Percentiles rank a stretch among this genome's conserved stretches.
Conservation (phyloP, 2,113 vertebrate genomes). For the Pangasianodon hypophthalmus region DNA sequence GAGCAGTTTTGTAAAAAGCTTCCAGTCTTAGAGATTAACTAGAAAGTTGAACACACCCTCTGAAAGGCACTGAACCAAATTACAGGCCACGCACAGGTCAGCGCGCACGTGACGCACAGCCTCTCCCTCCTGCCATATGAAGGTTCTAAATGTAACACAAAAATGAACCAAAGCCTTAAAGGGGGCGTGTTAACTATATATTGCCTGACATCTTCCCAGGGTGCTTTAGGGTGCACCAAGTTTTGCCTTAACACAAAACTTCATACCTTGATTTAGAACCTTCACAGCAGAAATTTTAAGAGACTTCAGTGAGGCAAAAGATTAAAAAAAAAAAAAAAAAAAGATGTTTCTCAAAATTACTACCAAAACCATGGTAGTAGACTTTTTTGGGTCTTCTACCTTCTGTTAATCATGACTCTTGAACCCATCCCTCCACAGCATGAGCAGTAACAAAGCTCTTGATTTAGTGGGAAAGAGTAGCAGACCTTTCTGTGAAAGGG, state of each 20-base stretch:
- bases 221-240: not conserved
- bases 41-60: conserved; percentile 29
- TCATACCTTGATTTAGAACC: not conserved
- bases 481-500: conserved; percentile 35
- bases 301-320: not conserved
- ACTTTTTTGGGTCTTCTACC: not conserved
- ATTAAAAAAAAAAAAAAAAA: not conserved
- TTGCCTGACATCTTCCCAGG: conserved; percentile 9
- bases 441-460: conserved; percentile 29
- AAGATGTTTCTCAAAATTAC: not conserved
- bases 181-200: conserved; percentile 22
- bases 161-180: conserved; percentile 33
- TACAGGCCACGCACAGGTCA: conserved; percentile 43
- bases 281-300: not conserved
- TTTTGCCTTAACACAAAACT: conserved; percentile 15
- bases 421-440: not conserved
- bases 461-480: conserved; percentile 43
- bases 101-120: not conserved
- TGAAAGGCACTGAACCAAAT: conserved; percentile 41
- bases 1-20: not conserved
- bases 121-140: conserved; percentile 6
- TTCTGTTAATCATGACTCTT: conserved; percentile 16
- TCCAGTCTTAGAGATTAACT: conserved; percentile 6
- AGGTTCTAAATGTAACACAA: conserved; percentile 19
- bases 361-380: not conserved